These are phyloP conservation scores for Meda fulgida DNA, from an alignment of 2,797 vertebrate species.

Conservation along the genomic window DNA sequence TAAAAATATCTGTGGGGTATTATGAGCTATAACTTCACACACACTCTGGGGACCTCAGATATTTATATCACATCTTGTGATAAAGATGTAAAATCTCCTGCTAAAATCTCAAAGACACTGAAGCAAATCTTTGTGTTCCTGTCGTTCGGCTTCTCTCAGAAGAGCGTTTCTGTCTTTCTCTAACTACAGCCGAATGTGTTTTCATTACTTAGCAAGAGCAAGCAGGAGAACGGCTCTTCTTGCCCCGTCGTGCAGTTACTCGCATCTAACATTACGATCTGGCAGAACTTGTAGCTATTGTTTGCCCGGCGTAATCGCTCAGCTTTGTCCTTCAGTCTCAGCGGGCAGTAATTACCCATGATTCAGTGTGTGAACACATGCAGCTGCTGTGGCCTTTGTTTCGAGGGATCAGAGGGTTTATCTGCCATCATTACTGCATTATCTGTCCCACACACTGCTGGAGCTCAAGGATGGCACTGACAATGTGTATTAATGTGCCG, in stretches of 20 bases:
- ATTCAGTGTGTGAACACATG: conserved; percentile 2
- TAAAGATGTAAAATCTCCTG: no score
- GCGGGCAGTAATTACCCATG: conserved; percentile 17
- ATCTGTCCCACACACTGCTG: not conserved
- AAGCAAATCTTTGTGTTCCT: conserved; percentile 6
- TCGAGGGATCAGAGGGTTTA: conserved; percentile 41
- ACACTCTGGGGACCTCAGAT: no score
- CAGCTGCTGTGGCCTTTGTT: not conserved
- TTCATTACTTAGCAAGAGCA: conserved; percentile 14
- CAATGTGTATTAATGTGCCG: not conserved
- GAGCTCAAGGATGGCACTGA: not conserved
- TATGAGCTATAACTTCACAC: no score
- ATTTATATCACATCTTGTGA: no score
- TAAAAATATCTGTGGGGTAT: no score
- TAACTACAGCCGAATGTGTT: conserved; percentile 48
- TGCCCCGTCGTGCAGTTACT: not conserved
- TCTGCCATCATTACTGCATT: conserved; percentile 42
- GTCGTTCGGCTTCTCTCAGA: not conserved
- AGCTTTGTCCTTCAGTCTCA: not conserved
- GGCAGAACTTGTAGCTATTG: not conserved
- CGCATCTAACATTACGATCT: not conserved
- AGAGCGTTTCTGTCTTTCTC: conserved; percentile 21
- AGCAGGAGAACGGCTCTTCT: not conserved
- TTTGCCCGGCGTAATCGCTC: not conserved
- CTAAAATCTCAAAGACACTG: not conserved